Base-by-base conservation (phyloP, 2,888 invertebrate species). In the Lasiommata megera region DNA sequence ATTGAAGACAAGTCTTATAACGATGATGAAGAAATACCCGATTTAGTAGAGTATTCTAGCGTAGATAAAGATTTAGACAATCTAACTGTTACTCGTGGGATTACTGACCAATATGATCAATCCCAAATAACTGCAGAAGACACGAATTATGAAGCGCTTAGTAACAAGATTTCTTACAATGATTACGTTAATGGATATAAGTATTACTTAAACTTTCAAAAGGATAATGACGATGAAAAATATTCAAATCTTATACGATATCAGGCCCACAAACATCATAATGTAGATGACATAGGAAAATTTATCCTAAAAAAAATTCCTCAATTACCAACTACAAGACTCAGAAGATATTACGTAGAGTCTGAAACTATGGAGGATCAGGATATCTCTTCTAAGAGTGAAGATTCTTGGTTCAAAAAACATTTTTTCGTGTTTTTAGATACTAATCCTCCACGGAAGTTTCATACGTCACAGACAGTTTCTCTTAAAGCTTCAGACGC, bases 271-370 rank as follows among this genome's bases (percentile, higher is more conserved):
- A 79, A 65, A 63, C 88, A 88, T 53, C 88, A 88, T 41, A 82
- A 70, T 11, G 88, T 88, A 3, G 82, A 88, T 36, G 88, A 88
- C 54, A 88, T 88, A 7, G 88, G 88, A n/a, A 88, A 88, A 61
- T 85, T 65, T 53, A 88, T 88, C 48, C 64, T 88, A 1, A 72
- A 78, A 29, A 88, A 86, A 69, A 68, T 88, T 60, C 88, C 88
- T 5, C 67, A 67, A 12, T 7, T 84, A 38, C 74, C 80, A 6
- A 28, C 64, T 3, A 64, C 63, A 17, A 58, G 64, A 9, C 56
- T 61, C 16, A 71, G 68, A 62, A 46, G 65, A 12, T 74, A 79
- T 57, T 78, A 79, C 34, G 82, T 84, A 17, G 79, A 83, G 14
- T 67, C 71, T 0, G 80, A 80, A 28, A 70, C 68, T 12, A 67